Conservation (phyloP, 2,113 vertebrate genomes). For the Hystrix cristata region DNA sequence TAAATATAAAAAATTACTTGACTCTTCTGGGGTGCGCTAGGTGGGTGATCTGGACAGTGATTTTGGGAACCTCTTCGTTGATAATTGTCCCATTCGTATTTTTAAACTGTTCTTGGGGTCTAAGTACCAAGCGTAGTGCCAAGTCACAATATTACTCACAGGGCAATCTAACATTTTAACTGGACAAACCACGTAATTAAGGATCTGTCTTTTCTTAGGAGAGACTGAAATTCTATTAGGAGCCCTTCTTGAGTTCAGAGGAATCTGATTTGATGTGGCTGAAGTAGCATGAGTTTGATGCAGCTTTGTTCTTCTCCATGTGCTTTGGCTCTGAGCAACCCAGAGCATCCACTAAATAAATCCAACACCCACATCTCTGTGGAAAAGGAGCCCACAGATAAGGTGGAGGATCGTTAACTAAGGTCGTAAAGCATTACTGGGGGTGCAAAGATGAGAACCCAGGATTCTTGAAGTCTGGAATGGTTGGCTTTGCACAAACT, state of each 20-base stretch:
- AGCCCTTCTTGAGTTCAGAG: not conserved
- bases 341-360: not conserved
- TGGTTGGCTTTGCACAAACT: not conserved
- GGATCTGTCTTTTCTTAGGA: not conserved
- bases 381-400: not conserved
- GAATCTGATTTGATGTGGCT: not conserved
- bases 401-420: too few relatives aligned
- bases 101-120: not conserved
- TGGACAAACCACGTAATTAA: slow-evolving; percentile 48
- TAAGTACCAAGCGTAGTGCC: not conserved
- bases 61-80: too few relatives aligned
- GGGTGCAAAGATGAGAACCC: not conserved
- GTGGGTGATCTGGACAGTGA: not conserved
- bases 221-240: not conserved
- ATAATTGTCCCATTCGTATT: not conserved
- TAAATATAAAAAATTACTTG: not conserved
- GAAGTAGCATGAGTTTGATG: not conserved
- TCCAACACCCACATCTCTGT: not conserved
- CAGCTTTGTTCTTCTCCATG: not conserved
- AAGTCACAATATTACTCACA: not conserved
- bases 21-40: not conserved
- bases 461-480: not conserved
- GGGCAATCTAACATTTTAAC: slow-evolving; percentile 2
- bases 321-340: not conserved
- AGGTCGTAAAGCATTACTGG: not conserved